phyloP scores from a whole-genome alignment of 92 coral and sea anemone genomes.

The Paragorgia papillata region DNA sequence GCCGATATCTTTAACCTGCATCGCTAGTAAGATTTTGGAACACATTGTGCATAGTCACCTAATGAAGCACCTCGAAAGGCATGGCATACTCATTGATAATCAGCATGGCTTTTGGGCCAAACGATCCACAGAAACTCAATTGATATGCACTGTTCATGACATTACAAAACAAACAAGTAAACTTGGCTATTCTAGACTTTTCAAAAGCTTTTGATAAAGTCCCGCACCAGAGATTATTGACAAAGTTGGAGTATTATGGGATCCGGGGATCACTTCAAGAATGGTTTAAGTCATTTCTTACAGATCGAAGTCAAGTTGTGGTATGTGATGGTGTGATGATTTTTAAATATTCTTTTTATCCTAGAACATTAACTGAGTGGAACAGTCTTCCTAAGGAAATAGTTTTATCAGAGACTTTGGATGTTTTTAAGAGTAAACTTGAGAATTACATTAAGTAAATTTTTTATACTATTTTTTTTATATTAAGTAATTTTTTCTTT shows the following conservation, averaged over 20 bases:
- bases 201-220: conserved; percentile 38
- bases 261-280: neutral
- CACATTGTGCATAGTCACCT: conserved; percentile 51
- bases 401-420: too few relatives aligned
- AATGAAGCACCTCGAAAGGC: conserved; percentile 53
- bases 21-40: conserved; percentile 38
- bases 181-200: conserved; percentile 45
- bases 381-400: too few relatives aligned
- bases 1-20: conserved; percentile 30
- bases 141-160: conserved; percentile 43
- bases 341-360: too few relatives aligned
- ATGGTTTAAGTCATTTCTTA: conserved; percentile 10
- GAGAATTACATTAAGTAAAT: too few relatives aligned
- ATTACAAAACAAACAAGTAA: conserved; percentile 10
- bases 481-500: too few relatives aligned
- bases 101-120: conserved; percentile 62
- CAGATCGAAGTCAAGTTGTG: neutral
- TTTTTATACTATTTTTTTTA: too few relatives aligned
- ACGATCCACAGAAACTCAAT: conserved; percentile 53
- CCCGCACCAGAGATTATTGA: conserved; percentile 8
- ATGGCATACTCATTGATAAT: conserved; percentile 40
- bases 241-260: conserved; percentile 11
- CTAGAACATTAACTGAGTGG: too few relatives aligned
- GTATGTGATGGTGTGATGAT: conserved; percentile 16
- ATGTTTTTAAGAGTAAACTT: too few relatives aligned